A percentile compares a stretch with the other conserved stretches of the same genome.
These are phyloP conservation scores for Stegophylla sp. DNA, from an alignment of 2,888 invertebrate species.

Conservation along the genomic window DNA sequence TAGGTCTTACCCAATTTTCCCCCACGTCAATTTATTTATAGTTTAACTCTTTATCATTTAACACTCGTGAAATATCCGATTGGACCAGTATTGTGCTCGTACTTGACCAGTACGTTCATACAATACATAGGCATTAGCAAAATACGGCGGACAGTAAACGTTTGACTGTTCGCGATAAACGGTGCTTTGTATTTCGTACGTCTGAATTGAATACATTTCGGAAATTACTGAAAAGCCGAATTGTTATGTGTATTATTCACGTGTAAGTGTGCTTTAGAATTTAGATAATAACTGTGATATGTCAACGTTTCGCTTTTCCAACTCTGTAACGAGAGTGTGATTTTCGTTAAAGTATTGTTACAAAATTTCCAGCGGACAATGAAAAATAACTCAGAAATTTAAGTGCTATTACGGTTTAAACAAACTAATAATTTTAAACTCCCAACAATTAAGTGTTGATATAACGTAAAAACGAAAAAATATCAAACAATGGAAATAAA, in stretches of 20 bases:
- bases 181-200: background rate
- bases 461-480: background rate
- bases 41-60: too few species aligned
- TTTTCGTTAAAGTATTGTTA: background rate
- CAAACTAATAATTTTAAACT: conserved; percentile 16
- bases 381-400: conserved; percentile 13
- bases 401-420: too few species aligned
- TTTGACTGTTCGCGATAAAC: background rate
- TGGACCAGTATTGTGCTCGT: too few species aligned
- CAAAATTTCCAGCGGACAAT: background rate
- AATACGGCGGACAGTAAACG: too few species aligned
- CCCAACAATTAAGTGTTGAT: conserved; percentile 8
- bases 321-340: background rate
- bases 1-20: too few species aligned
- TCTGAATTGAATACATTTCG: background rate
- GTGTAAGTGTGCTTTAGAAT: background rate
- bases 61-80: too few species aligned
- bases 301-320: background rate
- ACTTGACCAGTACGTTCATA: too few species aligned
- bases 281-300: background rate
- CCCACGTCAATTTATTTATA: too few species aligned
- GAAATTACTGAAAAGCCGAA: background rate
- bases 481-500: background rate
- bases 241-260: background rate
- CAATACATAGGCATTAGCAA: too few species aligned